These are phyloP conservation scores for Toxostoma redivivum DNA, from an alignment of 2,113 vertebrate species.

Conservation along the genomic window DNA sequence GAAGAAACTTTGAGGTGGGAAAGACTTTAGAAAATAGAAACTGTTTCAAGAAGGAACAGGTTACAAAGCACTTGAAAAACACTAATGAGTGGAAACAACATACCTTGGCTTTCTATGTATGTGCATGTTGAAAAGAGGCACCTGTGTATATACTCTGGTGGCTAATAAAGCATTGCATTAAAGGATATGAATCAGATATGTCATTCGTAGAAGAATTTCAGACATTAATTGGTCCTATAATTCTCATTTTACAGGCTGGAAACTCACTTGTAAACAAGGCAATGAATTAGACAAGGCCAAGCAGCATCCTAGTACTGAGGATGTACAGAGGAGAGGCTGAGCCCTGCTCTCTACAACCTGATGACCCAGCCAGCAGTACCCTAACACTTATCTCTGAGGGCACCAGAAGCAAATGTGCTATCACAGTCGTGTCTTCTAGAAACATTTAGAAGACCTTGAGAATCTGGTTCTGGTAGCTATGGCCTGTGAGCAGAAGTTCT, in stretches of 20 bases:
- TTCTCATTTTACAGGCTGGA: background rate
- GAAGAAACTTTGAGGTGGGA: background rate
- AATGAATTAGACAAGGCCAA: background rate
- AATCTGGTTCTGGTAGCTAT: background rate
- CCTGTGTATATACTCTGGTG: background rate
- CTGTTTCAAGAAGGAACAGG: background rate
- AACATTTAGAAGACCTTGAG: background rate
- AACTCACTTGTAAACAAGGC: background rate
- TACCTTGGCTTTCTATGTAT: background rate
- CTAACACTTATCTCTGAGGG: background rate
- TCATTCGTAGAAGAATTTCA: background rate
- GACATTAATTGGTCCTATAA: background rate
- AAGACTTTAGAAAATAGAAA: background rate
- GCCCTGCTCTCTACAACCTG: background rate
- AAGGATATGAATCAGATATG: background rate
- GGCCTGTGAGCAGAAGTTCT: background rate
- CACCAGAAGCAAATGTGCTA: background rate
- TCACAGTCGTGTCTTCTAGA: background rate
- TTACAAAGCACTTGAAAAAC: background rate
- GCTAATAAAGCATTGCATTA: background rate
- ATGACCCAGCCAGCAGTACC: background rate
- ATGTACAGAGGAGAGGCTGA: background rate
- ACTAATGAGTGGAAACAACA: fast-evolving
- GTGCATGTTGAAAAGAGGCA: background rate
- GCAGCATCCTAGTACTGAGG: background rate